Percentiles rank a stretch among this genome's conserved stretches.
phyloP scores from a whole-genome alignment of 2,797 vertebrate genomes.

The Rhinoraja longicauda region DNA sequence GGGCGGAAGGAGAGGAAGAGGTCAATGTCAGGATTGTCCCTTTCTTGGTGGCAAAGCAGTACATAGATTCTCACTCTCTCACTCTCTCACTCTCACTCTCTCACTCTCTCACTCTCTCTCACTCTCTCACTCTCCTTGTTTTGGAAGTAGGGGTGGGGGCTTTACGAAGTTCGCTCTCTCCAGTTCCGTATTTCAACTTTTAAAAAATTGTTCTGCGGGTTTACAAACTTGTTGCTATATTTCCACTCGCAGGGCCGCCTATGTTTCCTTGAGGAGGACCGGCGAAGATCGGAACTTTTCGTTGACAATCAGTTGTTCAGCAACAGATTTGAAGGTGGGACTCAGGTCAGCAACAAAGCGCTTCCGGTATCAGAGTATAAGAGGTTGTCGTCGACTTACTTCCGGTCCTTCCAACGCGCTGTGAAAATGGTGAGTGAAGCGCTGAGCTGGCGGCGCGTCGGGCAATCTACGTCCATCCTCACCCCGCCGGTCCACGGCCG shows the following conservation, averaged over 20 bases:
- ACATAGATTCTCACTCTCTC: too few relatives aligned
- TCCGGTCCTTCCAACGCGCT: slow-evolving; percentile 28
- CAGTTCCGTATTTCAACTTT: not conserved
- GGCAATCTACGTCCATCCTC: not conserved
- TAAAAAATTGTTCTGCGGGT: not conserved
- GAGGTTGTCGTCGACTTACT: not conserved
- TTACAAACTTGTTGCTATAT: not conserved
- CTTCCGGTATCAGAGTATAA: not conserved
- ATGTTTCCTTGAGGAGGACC: not conserved
- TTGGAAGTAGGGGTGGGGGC: too few relatives aligned
- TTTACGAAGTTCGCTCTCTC: too few relatives aligned
- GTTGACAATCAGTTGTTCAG: not conserved
- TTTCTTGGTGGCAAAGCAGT: too few relatives aligned
- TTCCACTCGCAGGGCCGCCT: not conserved
- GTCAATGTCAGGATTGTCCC: too few relatives aligned
- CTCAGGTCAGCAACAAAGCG: not conserved
- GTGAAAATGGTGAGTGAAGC: slow-evolving; percentile 20
- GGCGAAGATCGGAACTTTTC: not conserved
- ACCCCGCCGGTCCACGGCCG: not conserved
- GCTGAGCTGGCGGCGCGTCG: rapidly evolving
- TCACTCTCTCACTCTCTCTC: too few relatives aligned
- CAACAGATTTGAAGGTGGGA: not conserved
- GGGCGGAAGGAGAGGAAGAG: too few relatives aligned
- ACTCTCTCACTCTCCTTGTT: too few relatives aligned
- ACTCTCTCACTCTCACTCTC: too few relatives aligned